These are phyloP conservation scores for Ectobius pallidus DNA, from an alignment of 2,888 invertebrate genomes.

Conservation along the genomic window DNA sequence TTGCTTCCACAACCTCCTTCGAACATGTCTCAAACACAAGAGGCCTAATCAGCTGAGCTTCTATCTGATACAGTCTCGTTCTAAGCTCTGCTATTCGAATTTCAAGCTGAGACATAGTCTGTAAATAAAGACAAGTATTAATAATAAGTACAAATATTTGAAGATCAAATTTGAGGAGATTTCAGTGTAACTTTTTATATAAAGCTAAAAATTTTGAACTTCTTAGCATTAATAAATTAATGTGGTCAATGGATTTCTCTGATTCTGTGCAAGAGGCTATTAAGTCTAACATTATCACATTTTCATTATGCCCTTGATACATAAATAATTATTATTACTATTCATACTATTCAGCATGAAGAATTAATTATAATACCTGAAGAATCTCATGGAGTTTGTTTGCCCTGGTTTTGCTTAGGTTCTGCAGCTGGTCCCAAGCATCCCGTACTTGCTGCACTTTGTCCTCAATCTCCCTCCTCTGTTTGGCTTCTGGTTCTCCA, in stretches of 20 bases:
- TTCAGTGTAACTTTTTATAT: no score
- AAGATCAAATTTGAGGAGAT: no score
- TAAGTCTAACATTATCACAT: no score
- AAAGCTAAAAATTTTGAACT: no score
- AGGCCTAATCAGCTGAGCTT: constrained; percentile 70
- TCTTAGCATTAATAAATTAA: no score
- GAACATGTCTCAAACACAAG: constrained; percentile 70
- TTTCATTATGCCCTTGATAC: no score
- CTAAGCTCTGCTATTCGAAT: constrained; percentile 74
- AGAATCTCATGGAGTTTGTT: constrained; percentile 70
- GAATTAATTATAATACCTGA: no score
- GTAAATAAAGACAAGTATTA: constrained; percentile 55
- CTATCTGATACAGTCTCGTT: constrained; percentile 73
- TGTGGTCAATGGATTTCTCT: no score
- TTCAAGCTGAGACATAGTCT: constrained; percentile 73
- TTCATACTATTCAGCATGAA: no score
- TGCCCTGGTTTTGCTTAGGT: constrained; percentile 68
- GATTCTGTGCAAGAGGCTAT: no score
- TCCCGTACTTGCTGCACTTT: constrained; percentile 67
- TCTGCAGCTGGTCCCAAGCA: constrained; percentile 71
- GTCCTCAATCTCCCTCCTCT: constrained; percentile 63
- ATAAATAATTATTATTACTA: no score
- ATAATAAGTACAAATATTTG: not conserved
- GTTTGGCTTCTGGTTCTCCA: constrained; percentile 64
- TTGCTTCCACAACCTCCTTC: constrained; percentile 69